Percentiles rank a stretch among this genome's conserved stretches.
phyloP scores from a whole-genome alignment of 1,140 invertebrate genomes.

The Drosophila rhopaloa region DNA sequence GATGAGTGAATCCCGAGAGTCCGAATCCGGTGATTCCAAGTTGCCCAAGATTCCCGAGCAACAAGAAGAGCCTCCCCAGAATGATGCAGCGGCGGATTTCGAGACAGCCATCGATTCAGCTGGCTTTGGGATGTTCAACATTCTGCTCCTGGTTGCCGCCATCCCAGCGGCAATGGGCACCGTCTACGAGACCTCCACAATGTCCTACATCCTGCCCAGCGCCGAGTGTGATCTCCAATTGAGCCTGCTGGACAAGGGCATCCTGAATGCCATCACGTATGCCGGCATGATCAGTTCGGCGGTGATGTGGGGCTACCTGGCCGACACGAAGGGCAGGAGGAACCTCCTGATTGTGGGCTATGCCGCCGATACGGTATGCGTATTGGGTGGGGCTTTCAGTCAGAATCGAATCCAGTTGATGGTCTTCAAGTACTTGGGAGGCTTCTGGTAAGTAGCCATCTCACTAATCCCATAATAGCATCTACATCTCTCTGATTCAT shows the following conservation, averaged over 20 bases:
- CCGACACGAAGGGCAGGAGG: constrained; percentile 90
- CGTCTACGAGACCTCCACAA: constrained; percentile 88
- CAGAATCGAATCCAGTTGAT: constrained; percentile 90
- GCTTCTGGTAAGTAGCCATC: constrained; percentile 88
- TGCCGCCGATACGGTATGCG: constrained; percentile 88
- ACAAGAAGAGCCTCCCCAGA: background rate
- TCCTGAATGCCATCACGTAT: constrained; percentile 89
- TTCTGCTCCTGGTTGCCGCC: constrained; percentile 87
- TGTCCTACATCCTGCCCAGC: constrained; percentile 89
- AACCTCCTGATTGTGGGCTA: constrained; percentile 90
- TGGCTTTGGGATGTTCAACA: constrained; percentile 89
- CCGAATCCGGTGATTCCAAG: constrained; percentile 15
- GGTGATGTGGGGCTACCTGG: constrained; percentile 92
- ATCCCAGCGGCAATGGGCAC: constrained; percentile 88
- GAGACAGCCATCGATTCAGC: constrained; percentile 87
- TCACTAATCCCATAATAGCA: background rate
- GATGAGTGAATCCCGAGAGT: constrained; percentile 19
- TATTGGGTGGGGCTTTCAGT: constrained; percentile 88
- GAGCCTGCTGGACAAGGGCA: constrained; percentile 88
- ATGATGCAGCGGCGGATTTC: constrained; percentile 85
- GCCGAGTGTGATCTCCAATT: constrained; percentile 90
- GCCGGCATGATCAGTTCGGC: constrained; percentile 88
- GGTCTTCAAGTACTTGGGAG: constrained; percentile 90
- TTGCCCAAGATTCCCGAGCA: constrained; percentile 20
- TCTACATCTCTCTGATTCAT: background rate